Base-by-base conservation (phyloP, 2,113 vertebrate species). In the Conger conger region DNA sequence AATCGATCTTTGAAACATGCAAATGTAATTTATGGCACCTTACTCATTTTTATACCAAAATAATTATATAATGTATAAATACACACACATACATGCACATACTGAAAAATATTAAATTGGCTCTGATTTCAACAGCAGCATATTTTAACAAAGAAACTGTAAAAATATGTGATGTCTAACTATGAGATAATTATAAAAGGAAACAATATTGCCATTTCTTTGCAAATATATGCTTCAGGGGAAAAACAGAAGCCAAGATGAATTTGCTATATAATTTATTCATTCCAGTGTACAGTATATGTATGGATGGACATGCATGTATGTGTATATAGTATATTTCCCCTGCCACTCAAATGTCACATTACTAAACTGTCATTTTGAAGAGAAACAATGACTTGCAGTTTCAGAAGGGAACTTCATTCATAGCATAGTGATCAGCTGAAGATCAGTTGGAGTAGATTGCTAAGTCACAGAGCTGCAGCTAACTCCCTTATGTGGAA, bases 1-100 rank as follows among this genome's bases (percentile, higher is more conserved):
- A 33, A 73, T 33, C 63, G 33, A n/a, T 73, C 88, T 91, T 88
- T 86, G 82, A 54, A 83, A 89, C 18, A 87, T 83, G 86, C 81
- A 50, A 13, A 50, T 50, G 7, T 83, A 80, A 83, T 76, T 80
- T 87, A 91, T 92, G 90, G 91, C 92, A 91, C 91, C 93, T 93
- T 89, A 92, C n/a, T 80, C 50, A 36, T 85, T 82, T 84, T 90
- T 86, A 83, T 79, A 81, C 82, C 80, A 86, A 86, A 76, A 79
- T 80, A 80, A 63, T 30, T 30, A 86, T 82, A 86, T 87, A 63
- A 60, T 60, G 27, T 27, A 60, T 60, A 60, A 60, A 60, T 50
- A 50, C 79, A 78, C 45, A 53, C 17, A 27, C 57, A 60, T 27
- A 60, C 57, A 60, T 60, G 17, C 17, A 23, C 57, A 60, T 60